These are phyloP conservation scores for Procambarus virginalis DNA, from an alignment of 1,140 invertebrate species.

Conservation along the genomic window DNA sequence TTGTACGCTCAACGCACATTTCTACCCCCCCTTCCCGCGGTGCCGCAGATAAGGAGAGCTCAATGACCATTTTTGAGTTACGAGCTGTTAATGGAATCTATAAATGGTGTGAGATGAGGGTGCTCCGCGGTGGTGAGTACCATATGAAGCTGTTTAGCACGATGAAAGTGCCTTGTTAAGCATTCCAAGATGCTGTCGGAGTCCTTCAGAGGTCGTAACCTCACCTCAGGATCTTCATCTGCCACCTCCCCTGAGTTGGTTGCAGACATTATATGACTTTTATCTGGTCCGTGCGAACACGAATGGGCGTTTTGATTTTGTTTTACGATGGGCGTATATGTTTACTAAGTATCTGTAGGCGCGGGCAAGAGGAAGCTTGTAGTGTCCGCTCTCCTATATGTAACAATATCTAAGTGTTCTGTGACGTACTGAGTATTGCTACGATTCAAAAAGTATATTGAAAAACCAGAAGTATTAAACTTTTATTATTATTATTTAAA, in stretches of 20 bases:
- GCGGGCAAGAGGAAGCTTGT: no score
- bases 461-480: no score
- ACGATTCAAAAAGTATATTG: no score
- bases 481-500: no score
- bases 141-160: background rate
- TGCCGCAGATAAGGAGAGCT: slow-evolving; percentile 19
- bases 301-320: slow-evolving; percentile 1
- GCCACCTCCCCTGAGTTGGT: background rate
- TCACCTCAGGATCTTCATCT: background rate
- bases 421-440: no score
- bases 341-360: background rate
- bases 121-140: slow-evolving; percentile 1
- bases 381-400: no score
- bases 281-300: background rate
- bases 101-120: slow-evolving; percentile 30
- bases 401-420: no score
- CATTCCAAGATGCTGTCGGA: background rate
- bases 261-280: slow-evolving; percentile 3
- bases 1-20: background rate
- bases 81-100: slow-evolving; percentile 40
- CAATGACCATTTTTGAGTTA: slow-evolving; percentile 23
- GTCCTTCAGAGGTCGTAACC: background rate
- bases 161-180: slow-evolving; percentile 12
- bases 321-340: background rate
- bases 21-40: background rate